A percentile compares a stretch with the other conserved stretches of the same genome.
Conservation (phyloP, 2,888 invertebrate species). For the Tribolium freemani region DNA sequence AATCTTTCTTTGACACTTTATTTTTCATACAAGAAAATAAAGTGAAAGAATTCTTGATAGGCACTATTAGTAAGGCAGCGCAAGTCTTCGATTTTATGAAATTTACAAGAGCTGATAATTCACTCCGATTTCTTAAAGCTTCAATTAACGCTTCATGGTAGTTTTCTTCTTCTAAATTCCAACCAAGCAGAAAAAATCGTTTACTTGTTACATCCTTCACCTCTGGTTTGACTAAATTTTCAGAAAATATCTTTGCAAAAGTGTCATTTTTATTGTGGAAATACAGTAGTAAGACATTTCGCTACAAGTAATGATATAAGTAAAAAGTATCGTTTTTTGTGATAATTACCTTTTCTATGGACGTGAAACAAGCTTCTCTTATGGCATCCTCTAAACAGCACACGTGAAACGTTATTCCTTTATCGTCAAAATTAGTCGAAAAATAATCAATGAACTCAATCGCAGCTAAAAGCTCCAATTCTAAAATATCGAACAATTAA, state of each 20-base stretch:
- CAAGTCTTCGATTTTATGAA: constrained; percentile 47
- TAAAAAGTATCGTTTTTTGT: not conserved
- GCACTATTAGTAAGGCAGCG: constrained; percentile 52
- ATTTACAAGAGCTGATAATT: constrained; percentile 47
- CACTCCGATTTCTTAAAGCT: constrained; percentile 43
- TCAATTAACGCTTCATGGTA: constrained; percentile 54
- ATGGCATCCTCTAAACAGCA: constrained; percentile 72
- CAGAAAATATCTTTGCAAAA: constrained; percentile 56
- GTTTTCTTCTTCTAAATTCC: constrained; percentile 55
- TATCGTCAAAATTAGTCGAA: constrained; percentile 43
- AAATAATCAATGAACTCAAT: constrained; percentile 51
- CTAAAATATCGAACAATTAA: constrained; percentile 39
- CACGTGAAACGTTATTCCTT: constrained; percentile 50
- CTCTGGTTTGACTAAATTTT: constrained; percentile 48
- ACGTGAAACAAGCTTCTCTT: constrained; percentile 69
- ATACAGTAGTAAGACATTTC: constrained; percentile 54
- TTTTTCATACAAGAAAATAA: constrained; percentile 48
- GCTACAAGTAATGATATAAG: constrained; percentile 10
- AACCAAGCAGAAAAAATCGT: constrained; percentile 57
- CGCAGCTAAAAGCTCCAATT: constrained; percentile 46
- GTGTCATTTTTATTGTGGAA: constrained; percentile 55
- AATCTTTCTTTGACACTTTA: constrained; percentile 47
- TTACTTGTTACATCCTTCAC: constrained; percentile 50
- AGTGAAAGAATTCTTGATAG: constrained; percentile 48
- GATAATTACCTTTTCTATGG: constrained; percentile 89